phyloP scores from a whole-genome alignment of 2,113 vertebrate species.

The Elaphurus davidianus region DNA sequence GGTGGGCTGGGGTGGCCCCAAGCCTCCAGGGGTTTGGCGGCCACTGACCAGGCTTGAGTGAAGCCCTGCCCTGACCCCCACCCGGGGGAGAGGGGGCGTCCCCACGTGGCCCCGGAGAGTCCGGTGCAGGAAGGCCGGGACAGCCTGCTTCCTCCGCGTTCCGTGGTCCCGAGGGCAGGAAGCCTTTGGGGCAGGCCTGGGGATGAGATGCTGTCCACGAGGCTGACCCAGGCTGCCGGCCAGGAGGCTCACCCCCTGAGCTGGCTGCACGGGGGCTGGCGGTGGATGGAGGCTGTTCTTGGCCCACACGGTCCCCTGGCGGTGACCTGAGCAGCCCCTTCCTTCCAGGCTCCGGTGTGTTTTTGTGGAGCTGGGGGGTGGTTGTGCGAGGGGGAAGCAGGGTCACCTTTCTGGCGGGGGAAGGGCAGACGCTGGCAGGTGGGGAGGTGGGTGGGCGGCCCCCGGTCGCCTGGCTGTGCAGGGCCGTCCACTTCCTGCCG shows the following conservation, averaged over 20 bases:
- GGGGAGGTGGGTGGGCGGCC: rapidly evolving
- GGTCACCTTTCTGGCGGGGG: no score
- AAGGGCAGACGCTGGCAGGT: rapidly evolving
- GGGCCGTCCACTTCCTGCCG: not conserved
- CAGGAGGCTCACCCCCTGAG: not conserved
- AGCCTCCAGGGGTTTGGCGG: rapidly evolving
- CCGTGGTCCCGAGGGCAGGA: not conserved
- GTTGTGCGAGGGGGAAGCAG: not conserved
- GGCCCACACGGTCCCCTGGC: rapidly evolving
- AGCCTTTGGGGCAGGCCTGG: rapidly evolving
- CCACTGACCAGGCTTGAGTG: rapidly evolving
- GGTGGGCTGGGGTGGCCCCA: rapidly evolving
- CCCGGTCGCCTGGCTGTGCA: rapidly evolving
- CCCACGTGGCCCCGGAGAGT: rapidly evolving
- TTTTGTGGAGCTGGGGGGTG: not conserved
- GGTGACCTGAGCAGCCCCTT: not conserved
- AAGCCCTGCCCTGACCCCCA: rapidly evolving
- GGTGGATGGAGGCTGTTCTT: rapidly evolving
- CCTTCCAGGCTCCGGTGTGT: not conserved
- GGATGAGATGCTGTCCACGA: rapidly evolving
- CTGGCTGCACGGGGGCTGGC: not conserved
- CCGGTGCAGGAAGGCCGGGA: rapidly evolving
- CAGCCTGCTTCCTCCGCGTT: rapidly evolving
- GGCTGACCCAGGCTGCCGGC: no score
- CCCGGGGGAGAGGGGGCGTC: rapidly evolving